A percentile compares a stretch with the other conserved stretches of the same genome.
Evolutionary conservation across 2,888 invertebrate genomes (phyloP).

Genomic region (Ophion costatus): DNA sequence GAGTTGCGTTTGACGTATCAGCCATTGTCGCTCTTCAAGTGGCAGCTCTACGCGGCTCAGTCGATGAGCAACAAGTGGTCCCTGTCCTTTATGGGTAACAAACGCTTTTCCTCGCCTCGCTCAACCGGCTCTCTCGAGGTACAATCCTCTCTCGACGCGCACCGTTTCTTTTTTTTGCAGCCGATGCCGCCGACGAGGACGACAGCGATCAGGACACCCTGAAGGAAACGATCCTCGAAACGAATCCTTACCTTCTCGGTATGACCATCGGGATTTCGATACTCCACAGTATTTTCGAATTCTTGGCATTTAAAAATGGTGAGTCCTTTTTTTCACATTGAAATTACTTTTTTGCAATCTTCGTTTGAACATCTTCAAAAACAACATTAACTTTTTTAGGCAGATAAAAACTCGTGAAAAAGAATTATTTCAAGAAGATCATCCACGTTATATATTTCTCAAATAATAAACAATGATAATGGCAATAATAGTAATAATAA

Average conservation of each 20-base stretch:
- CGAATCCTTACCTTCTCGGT: constrained; percentile 97
- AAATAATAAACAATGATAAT: too few species aligned
- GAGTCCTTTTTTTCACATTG: constrained; percentile 67
- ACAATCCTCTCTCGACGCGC: neutral
- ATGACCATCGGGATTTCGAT: constrained; percentile 96
- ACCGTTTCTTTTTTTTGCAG: constrained; percentile 60
- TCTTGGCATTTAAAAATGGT: constrained; percentile 99
- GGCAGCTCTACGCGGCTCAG: constrained; percentile 99
- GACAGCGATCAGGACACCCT: constrained; percentile 95
- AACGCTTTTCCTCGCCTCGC: neutral
- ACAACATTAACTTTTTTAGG: too few species aligned
- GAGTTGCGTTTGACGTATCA: constrained; percentile 91
- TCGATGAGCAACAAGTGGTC: constrained; percentile 95
- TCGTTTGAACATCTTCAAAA: too few species aligned
- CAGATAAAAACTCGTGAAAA: too few species aligned
- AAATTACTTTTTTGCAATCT: neutral
- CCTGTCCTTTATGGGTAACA: constrained; percentile 79
- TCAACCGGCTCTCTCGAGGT: neutral
- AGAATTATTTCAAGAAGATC: too few species aligned
- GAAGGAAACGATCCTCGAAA: constrained; percentile 97
- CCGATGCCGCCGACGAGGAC: constrained; percentile 89
- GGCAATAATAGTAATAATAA: too few species aligned
- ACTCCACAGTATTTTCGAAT: constrained; percentile 98
- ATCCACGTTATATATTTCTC: too few species aligned
- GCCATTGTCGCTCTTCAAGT: constrained; percentile 97